Evolutionary conservation across 1,140 invertebrate species (phyloP), one percentile per base, ranked within the genome.

Genomic region (Adelges cooleyi): DNA sequence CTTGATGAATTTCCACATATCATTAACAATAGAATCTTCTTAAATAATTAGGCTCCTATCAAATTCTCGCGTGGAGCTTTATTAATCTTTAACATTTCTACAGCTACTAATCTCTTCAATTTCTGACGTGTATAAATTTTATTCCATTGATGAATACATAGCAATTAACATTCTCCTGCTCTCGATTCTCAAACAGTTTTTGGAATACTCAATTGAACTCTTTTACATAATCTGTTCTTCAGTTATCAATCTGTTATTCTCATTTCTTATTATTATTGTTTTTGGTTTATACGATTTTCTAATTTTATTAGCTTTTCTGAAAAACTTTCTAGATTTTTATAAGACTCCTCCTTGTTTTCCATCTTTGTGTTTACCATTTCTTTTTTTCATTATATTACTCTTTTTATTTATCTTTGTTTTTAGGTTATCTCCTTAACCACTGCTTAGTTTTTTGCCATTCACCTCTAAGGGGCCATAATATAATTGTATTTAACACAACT

Each of bases 401-500:
- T n/a, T n/a, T n/a, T n/a, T n/a, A n/a, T n/a, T n/a, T n/a, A n/a
- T n/a, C n/a, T n/a, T n/a, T n/a, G n/a, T n/a, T n/a, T n/a, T n/a
- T n/a, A n/a, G n/a, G n/a, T n/a, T n/a, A n/a, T n/a, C n/a, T n/a
- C n/a, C n/a, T n/a, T n/a, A n/a, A n/a, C n/a, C n/a, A n/a, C n/a
- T n/a, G n/a, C n/a, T n/a, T n/a, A n/a, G n/a, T n/a, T n/a, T n/a
- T n/a, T n/a, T n/a, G n/a, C n/a, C n/a, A n/a, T n/a, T n/a, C n/a
- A n/a, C n/a, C n/a, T n/a, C n/a, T n/a, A n/a, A n/a, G n/a, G n/a
- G n/a, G n/a, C n/a, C 73, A 67, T 59, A 66, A 10, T n/a, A 40
- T 40, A 40, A 40, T 10, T 10, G 13, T 67, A 66, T 65, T 70
- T 66, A 69, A 71, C 69, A 66, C 23, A 10, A 1, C 9, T 65